A percentile compares a stretch with the other conserved stretches of the same genome.
Conservation (phyloP, 2,113 vertebrate species). For the Synchiropus splendidus region DNA sequence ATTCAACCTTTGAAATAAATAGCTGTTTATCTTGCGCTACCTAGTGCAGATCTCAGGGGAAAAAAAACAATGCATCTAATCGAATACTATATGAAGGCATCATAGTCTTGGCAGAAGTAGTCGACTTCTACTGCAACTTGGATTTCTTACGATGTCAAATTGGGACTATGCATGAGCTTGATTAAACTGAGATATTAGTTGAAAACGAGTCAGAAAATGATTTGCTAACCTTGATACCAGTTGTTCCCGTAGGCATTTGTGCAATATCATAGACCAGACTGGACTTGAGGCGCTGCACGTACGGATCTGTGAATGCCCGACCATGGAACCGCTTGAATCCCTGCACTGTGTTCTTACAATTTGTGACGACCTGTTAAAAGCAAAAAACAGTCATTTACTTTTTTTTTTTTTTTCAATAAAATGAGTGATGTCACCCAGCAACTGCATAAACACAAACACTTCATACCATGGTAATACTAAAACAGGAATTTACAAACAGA, state of each 20-base stretch:
- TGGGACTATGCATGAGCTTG: not conserved
- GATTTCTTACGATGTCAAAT: not conserved
- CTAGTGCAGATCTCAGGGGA: not conserved
- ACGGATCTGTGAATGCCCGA: conserved; percentile 87
- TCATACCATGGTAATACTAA: too few species aligned
- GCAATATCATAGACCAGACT: conserved; percentile 85
- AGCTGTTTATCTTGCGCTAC: too few species aligned
- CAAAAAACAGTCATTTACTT: not conserved
- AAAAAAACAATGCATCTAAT: not conserved
- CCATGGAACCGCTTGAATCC: conserved; percentile 97
- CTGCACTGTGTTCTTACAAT: conserved; percentile 95
- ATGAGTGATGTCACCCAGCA: too few species aligned
- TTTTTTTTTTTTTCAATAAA: too few species aligned
- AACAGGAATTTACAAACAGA: not conserved
- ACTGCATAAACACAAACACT: too few species aligned
- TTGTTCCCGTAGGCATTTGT: conserved; percentile 82
- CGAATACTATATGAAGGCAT: too few species aligned
- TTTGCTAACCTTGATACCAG: conserved; percentile 83
- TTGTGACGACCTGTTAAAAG: conserved; percentile 79
- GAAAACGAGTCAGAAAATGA: not conserved
- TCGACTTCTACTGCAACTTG: too few species aligned
- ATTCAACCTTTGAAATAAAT: not conserved
- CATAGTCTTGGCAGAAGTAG: too few species aligned
- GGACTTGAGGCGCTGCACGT: conserved; percentile 81
- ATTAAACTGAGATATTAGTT: not conserved